phyloP scores from a whole-genome alignment of 2,797 vertebrate genomes.

The Enteromius argenteus region DNA sequence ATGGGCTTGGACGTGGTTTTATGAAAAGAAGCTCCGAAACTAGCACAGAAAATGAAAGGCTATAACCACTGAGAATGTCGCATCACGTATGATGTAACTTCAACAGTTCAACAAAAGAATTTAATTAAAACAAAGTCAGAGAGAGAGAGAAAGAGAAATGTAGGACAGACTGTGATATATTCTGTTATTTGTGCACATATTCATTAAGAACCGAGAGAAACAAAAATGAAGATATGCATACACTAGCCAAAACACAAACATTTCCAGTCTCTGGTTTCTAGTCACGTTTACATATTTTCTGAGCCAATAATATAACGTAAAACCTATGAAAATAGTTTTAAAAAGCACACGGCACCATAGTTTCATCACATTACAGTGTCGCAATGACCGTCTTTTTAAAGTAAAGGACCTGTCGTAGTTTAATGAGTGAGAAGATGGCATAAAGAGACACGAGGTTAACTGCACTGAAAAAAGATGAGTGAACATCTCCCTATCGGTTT shows the following conservation, averaged over 20 bases:
- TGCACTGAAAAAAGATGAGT: too few relatives aligned
- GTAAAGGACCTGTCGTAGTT: too few relatives aligned
- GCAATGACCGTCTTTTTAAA: too few relatives aligned
- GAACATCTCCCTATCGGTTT: too few relatives aligned
- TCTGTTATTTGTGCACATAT: neutral
- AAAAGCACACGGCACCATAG: too few relatives aligned
- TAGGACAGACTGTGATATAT: neutral
- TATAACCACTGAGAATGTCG: slow-evolving; percentile 19
- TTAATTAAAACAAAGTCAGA: neutral
- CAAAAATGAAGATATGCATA: neutral
- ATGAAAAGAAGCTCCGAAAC: slow-evolving; percentile 38
- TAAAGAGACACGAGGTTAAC: too few relatives aligned
- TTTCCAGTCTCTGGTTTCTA: too few relatives aligned
- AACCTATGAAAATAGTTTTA: too few relatives aligned
- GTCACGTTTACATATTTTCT: too few relatives aligned
- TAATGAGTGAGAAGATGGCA: too few relatives aligned
- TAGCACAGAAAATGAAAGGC: slow-evolving; percentile 39
- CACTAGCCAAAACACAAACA: neutral
- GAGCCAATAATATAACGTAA: too few relatives aligned
- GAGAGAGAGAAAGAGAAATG: neutral
- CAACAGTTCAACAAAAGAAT: neutral
- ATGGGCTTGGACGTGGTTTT: slow-evolving; percentile 47
- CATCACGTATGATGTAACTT: slow-evolving; percentile 13
- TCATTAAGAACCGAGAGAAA: neutral
- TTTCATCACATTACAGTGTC: too few relatives aligned